Percentiles rank a stretch among this genome's conserved stretches.
Conservation (phyloP, 2,888 invertebrate species). For the Aleiodes testaceus region DNA sequence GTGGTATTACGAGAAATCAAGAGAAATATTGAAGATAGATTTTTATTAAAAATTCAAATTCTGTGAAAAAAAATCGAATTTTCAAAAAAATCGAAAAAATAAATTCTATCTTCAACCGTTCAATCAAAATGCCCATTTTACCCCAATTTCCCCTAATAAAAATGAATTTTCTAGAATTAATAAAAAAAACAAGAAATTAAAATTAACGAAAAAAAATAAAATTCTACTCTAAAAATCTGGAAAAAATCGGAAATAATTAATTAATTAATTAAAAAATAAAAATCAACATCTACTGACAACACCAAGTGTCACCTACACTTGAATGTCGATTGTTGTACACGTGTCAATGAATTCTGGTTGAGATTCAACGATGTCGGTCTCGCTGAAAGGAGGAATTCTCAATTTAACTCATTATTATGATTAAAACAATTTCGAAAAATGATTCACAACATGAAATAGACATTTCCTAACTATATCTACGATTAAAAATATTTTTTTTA, state of each 20-base stretch:
- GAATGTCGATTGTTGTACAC: slow-evolving; percentile 87
- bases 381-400: slow-evolving; percentile 80
- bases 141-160: too few species aligned
- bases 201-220: slow-evolving; percentile 41
- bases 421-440: background rate
- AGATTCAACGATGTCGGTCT: slow-evolving; percentile 99
- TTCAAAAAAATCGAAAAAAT: too few species aligned
- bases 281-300: slow-evolving; percentile 50
- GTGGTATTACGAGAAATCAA: too few species aligned
- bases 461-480: background rate
- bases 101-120: too few species aligned
- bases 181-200: slow-evolving; percentile 30
- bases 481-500: background rate
- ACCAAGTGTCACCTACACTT: slow-evolving; percentile 85
- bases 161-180: background rate
- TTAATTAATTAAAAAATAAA: background rate
- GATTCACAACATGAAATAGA: background rate
- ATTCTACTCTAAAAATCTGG: too few species aligned
- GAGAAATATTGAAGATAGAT: too few species aligned
- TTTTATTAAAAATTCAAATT: too few species aligned
- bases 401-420: background rate
- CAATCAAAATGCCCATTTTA: too few species aligned
- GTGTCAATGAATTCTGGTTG: slow-evolving; percentile 89
- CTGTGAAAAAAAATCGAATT: too few species aligned
- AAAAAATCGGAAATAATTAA: too few species aligned